These are phyloP conservation scores for Scaptomyza pallida DNA, from an alignment of 1,140 invertebrate species.

Conservation along the genomic window DNA sequence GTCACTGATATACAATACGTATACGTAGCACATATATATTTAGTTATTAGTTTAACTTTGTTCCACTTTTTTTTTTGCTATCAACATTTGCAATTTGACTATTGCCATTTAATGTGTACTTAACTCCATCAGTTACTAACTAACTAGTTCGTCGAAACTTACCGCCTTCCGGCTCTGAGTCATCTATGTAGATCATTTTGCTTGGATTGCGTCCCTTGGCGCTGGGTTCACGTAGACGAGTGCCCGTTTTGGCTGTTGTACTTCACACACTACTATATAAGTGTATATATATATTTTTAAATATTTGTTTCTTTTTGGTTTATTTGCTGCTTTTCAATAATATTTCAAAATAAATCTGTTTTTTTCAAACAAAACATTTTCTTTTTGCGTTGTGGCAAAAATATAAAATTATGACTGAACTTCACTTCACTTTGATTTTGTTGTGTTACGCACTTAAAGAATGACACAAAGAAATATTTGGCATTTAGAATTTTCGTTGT, in stretches of 20 bases:
- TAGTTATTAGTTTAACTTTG: not conserved
- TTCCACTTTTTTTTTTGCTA: not conserved
- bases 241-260: constrained; percentile 68
- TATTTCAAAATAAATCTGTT: constrained; percentile 45
- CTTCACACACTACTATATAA: constrained; percentile 11
- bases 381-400: constrained; percentile 48
- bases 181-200: constrained; percentile 93
- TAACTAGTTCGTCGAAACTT: constrained; percentile 83
- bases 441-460: constrained; percentile 66
- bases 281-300: constrained; percentile 2
- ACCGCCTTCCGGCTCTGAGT: constrained; percentile 93
- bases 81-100: not conserved
- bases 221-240: constrained; percentile 64
- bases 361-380: constrained; percentile 53
- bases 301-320: constrained; percentile 13
- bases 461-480: constrained; percentile 54
- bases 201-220: constrained; percentile 55
- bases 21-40: constrained; percentile 21
- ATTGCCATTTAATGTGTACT: not conserved
- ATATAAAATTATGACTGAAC: constrained; percentile 33
- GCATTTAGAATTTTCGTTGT: constrained; percentile 14
- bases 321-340: constrained; percentile 29
- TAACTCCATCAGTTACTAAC: constrained; percentile 4
- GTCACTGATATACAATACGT: constrained; percentile 44
- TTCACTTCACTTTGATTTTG: constrained; percentile 60